phyloP scores from a whole-genome alignment of 2,113 vertebrate species.

The Cyanoramphus novaezelandiae region DNA sequence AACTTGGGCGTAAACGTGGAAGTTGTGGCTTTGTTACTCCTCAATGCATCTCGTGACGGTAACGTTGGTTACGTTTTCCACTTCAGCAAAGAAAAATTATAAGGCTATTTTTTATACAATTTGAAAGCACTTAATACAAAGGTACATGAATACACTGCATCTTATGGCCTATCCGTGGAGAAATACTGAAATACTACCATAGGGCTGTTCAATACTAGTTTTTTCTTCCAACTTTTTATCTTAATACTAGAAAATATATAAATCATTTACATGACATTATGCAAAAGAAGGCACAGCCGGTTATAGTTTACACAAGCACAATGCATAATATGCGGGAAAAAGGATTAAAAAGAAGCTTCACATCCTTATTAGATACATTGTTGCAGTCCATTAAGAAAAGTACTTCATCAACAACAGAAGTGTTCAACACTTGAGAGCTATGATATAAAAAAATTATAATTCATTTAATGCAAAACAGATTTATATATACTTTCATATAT shows the following conservation, averaged over 20 bases:
- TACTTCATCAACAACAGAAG: slow-evolving; percentile 78
- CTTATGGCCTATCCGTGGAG: slow-evolving; percentile 72
- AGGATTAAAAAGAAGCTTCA: slow-evolving; percentile 75
- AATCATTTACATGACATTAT: slow-evolving; percentile 87
- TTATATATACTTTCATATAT: slow-evolving; percentile 79
- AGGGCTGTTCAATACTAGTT: slow-evolving; percentile 80
- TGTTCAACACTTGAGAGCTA: slow-evolving; percentile 81
- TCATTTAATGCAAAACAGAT: slow-evolving; percentile 82
- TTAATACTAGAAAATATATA: slow-evolving; percentile 87
- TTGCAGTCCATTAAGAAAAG: slow-evolving; percentile 73
- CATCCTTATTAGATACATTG: slow-evolving; percentile 77
- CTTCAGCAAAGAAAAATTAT: slow-evolving; percentile 76
- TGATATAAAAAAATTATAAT: slow-evolving; percentile 76
- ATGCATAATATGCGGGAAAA: slow-evolving; percentile 82
- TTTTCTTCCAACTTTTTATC: slow-evolving; percentile 78
- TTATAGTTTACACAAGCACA: slow-evolving; percentile 87
- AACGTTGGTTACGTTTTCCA: slow-evolving; percentile 41
- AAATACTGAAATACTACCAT: slow-evolving; percentile 78
- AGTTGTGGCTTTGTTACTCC: slow-evolving; percentile 64
- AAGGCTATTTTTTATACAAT: slow-evolving; percentile 78
- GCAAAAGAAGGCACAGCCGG: slow-evolving; percentile 94
- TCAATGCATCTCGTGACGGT: slow-evolving; percentile 54
- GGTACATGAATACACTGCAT: slow-evolving; percentile 76
- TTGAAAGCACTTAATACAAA: slow-evolving; percentile 87
- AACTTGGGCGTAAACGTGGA: slow-evolving; percentile 9